These are phyloP conservation scores for Alviniconcha strummeri DNA, from an alignment of 2,888 invertebrate genomes.

Conservation along the genomic window DNA sequence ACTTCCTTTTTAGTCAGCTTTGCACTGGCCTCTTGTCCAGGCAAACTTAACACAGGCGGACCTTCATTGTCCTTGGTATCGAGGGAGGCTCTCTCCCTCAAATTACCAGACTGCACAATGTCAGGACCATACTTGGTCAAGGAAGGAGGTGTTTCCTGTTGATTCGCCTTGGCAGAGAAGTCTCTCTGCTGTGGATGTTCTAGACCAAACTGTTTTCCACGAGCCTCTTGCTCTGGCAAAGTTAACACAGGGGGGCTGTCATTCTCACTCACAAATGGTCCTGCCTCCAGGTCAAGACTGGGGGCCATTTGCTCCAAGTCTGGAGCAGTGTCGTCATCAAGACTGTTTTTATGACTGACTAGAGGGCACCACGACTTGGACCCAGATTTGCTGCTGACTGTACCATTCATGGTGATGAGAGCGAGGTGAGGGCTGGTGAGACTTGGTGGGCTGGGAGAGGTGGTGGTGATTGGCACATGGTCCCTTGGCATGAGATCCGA, in stretches of 20 bases:
- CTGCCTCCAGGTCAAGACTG: slow-evolving; percentile 6
- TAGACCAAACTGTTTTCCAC: not conserved
- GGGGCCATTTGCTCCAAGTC: slow-evolving; percentile 23
- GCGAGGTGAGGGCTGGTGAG: not conserved
- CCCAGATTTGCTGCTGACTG: not conserved
- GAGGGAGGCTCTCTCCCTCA: not conserved
- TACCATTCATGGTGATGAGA: not conserved
- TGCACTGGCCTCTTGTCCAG: not conserved
- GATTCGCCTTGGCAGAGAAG: not conserved
- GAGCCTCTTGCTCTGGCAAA: slow-evolving; percentile 19
- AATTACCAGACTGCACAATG: too few relatives aligned
- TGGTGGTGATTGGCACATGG: not conserved
- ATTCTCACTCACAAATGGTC: not conserved
- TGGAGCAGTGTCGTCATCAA: slow-evolving; percentile 18
- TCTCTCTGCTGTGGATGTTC: not conserved
- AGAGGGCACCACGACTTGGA: not conserved
- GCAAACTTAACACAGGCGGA: slow-evolving; percentile 25
- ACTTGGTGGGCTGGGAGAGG: not conserved
- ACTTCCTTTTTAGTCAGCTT: not conserved
- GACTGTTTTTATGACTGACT: slow-evolving; percentile 6
- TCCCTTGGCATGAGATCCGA: slow-evolving; percentile 10
- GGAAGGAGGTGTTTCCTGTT: slow-evolving; percentile 7
- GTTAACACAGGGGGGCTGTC: slow-evolving; percentile 25
- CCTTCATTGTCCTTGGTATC: not conserved
- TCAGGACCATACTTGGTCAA: not conserved